phyloP scores from a whole-genome alignment of 2,888 invertebrate genomes.

The Sphaerophoria taeniata region DNA sequence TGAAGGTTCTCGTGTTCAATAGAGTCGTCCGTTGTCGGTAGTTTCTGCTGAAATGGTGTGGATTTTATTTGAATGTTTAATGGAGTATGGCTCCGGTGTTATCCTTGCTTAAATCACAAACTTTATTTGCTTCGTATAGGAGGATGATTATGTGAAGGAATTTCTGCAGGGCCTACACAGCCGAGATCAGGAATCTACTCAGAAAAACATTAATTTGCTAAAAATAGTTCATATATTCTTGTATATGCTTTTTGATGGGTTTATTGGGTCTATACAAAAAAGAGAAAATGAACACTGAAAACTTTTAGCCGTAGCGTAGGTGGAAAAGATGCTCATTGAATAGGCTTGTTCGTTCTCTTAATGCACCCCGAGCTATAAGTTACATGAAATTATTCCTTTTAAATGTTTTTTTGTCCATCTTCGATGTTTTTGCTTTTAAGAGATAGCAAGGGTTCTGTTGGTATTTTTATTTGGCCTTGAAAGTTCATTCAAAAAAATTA shows the following conservation, averaged over 20 bases:
- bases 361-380: neutral
- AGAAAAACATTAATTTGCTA: neutral
- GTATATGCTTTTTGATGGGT: neutral
- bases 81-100: neutral
- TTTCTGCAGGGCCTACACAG: neutral
- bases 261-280: no score
- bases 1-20: no score
- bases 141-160: neutral
- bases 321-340: slow-evolving; percentile 1
- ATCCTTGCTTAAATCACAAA: neutral
- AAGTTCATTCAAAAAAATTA: slow-evolving; percentile 1
- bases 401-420: neutral
- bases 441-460: no score
- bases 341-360: slow-evolving; percentile 2
- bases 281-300: neutral
- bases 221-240: neutral
- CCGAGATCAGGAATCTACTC: neutral
- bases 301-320: neutral
- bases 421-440: neutral
- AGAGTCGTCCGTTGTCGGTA: neutral
- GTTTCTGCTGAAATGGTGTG: neutral
- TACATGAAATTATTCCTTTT: neutral
- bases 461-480: neutral
- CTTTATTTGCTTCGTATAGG: slow-evolving; percentile 11
- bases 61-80: neutral